Conservation (phyloP, 2,113 vertebrate species). For the Neodontobutis hainanensis region DNA sequence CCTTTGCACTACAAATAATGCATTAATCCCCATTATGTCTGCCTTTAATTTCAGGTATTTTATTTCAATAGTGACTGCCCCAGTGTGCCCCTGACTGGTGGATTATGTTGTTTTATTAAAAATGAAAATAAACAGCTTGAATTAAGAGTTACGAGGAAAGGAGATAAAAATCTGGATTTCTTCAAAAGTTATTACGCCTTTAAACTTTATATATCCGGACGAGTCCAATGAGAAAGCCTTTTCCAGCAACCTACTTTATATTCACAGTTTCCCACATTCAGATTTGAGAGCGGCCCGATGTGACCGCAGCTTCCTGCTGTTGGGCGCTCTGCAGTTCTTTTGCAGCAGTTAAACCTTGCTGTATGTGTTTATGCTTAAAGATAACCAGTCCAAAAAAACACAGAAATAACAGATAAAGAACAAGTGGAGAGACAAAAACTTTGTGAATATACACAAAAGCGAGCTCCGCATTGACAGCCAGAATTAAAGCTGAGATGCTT, state of each 20-base stretch:
- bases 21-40: constrained; percentile 47
- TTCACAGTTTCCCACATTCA: constrained; percentile 39
- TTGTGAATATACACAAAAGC: constrained; percentile 16
- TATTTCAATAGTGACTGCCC: constrained; percentile 13
- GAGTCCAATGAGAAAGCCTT: constrained; percentile 19
- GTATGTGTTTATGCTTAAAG: constrained; percentile 19
- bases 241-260: constrained; percentile 30
- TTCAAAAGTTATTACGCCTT: constrained; percentile 35
- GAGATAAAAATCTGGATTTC: constrained; percentile 22
- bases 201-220: constrained; percentile 38
- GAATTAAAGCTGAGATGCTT: constrained; percentile 69
- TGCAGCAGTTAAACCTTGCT: constrained; percentile 4
- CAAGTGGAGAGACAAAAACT: constrained; percentile 16
- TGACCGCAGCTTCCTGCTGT: constrained; percentile 37
- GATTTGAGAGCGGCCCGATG: constrained; percentile 10
- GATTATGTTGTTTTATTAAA: constrained; percentile 56
- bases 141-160: constrained; percentile 35
- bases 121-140: constrained; percentile 20
- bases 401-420: constrained; percentile 17
- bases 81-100: constrained; percentile 22
- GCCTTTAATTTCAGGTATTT: neutral
- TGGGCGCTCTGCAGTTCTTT: constrained; percentile 4
- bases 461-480: constrained; percentile 50
- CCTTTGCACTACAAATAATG: constrained; percentile 8
- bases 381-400: neutral